Evolutionary conservation across 2,113 vertebrate genomes (phyloP).

Genomic region (Actinemys pallida): DNA sequence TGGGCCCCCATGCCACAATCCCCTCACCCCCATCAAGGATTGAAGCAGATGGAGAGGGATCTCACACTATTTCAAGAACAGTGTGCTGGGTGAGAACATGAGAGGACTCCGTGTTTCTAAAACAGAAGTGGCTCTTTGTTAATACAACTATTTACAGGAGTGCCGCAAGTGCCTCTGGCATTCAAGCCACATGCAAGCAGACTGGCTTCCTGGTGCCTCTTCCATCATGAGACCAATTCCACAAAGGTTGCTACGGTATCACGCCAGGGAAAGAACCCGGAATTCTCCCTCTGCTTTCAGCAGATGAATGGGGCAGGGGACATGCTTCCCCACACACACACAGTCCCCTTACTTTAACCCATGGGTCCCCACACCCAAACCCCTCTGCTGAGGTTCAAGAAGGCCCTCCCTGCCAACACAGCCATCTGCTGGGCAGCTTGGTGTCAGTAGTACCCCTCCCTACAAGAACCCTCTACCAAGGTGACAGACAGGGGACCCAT

Average conservation of each 20-base stretch:
- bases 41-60: too few relatives aligned
- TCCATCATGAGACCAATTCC: too few relatives aligned
- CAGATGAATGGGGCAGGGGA: neutral
- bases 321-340: neutral
- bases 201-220: neutral
- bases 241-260: too few relatives aligned
- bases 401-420: rapidly evolving
- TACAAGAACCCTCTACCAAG: rapidly evolving
- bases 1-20: too few relatives aligned
- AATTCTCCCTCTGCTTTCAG: neutral
- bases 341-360: rapidly evolving
- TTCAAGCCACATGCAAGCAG: neutral
- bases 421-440: neutral
- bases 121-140: neutral
- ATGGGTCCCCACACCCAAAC: neutral
- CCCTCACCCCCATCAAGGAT: too few relatives aligned
- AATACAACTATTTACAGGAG: neutral
- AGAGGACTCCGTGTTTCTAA: neutral
- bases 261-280: neutral
- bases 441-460: neutral
- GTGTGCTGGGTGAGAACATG: neutral
- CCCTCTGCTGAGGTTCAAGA: neutral
- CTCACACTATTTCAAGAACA: too few relatives aligned
- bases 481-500: neutral
- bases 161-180: neutral